Evolutionary conservation across 2,797 vertebrate genomes (phyloP).

Genomic region (Pyrrhura leucotis): DNA sequence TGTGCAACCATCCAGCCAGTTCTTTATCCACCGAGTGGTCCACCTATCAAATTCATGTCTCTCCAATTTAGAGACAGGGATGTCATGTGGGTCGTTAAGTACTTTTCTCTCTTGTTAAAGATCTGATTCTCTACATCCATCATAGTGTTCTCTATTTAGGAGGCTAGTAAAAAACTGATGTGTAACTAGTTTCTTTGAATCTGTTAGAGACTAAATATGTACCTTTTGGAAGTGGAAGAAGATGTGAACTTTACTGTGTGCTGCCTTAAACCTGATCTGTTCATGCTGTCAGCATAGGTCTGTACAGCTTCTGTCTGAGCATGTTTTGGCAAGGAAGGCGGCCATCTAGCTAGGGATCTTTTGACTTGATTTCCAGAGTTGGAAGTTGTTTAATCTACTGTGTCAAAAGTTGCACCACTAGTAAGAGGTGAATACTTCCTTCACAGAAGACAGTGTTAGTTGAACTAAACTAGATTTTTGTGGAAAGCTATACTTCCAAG

Average conservation of each 20-base stretch:
- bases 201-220: background rate
- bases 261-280: background rate
- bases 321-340: background rate
- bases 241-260: background rate
- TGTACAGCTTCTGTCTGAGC: background rate
- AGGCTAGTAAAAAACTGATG: background rate
- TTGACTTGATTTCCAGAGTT: background rate
- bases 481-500: background rate
- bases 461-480: background rate
- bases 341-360: rapidly evolving
- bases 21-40: no score
- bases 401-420: background rate
- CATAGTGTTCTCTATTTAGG: background rate
- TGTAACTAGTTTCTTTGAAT: background rate
- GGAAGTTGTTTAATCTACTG: background rate
- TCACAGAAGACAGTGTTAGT: background rate
- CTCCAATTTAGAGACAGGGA: no score
- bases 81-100: background rate
- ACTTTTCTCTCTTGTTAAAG: background rate
- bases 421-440: background rate
- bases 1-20: no score
- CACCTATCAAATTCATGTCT: no score
- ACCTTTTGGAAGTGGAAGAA: background rate
- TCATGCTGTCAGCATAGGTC: background rate
- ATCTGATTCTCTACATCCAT: background rate